Conservation (phyloP, 1,140 invertebrate genomes). For the Bombus difficillimus region DNA sequence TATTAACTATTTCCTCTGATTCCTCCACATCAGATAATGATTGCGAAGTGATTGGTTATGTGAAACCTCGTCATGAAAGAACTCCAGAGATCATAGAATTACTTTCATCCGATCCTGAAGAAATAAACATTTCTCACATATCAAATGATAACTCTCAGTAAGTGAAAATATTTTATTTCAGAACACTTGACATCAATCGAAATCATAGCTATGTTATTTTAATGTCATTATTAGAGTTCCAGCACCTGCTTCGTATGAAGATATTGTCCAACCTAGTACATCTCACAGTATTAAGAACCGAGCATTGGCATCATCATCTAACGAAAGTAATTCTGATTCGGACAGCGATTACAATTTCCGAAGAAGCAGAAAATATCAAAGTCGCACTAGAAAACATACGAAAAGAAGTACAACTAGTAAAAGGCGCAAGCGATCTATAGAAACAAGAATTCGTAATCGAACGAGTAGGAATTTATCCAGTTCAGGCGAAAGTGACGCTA, state of each 20-base stretch:
- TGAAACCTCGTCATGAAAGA: constrained; percentile 83
- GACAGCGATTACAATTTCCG: constrained; percentile 66
- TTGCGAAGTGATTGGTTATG: constrained; percentile 81
- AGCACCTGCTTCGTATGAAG: neutral
- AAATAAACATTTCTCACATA: constrained; percentile 30
- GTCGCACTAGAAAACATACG: constrained; percentile 46
- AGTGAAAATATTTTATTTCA: constrained; percentile 16
- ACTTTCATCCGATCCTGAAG: constrained; percentile 78
- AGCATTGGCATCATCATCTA: constrained; percentile 12
- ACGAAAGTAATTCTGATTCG: constrained; percentile 50
- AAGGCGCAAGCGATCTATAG: constrained; percentile 56
- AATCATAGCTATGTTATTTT: neutral
- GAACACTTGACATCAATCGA: neutral
- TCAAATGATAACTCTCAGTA: constrained; percentile 48
- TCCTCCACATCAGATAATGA: constrained; percentile 70
- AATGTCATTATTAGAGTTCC: constrained; percentile 30
- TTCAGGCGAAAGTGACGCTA: constrained; percentile 55
- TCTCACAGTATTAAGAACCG: constrained; percentile 39
- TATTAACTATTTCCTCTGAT: constrained; percentile 72
- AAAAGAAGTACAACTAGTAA: constrained; percentile 40
- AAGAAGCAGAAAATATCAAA: constrained; percentile 40
- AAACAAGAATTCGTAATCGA: constrained; percentile 44
- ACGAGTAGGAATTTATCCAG: constrained; percentile 49
- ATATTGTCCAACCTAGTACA: constrained; percentile 51
- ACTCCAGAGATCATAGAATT: constrained; percentile 83